Base-by-base conservation (phyloP, 2,888 invertebrate genomes). In the Hirudinaria manillensis region DNA sequence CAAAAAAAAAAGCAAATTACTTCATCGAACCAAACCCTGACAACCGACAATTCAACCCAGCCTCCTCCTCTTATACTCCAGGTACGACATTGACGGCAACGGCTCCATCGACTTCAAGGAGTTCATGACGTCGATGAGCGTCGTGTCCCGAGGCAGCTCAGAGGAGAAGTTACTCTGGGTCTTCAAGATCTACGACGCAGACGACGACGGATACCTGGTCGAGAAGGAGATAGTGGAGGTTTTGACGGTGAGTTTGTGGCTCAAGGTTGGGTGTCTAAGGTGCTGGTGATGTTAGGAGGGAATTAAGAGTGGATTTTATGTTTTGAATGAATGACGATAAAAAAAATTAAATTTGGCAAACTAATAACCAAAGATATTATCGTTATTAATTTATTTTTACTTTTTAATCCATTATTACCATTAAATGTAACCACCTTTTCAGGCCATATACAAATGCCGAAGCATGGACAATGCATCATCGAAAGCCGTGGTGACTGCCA, bases 71-170 rank as follows among this genome's bases (percentile, higher is more conserved):
- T 6, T 36, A 3, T 36, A 6, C 10, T 36, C 36, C 45, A 45
- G 45, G 27, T 76, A 77, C 66, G 77, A 77, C 72, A 51, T 24
- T 6, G 75, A 77, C 61, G 75, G 75, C 61, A 75, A 77, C 45
- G 77, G 76, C n/a, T 67, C 27, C 38, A 73, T 77, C 24, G 76
- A 76, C 71, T 77, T 77, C 70, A 65, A 73, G 4, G 77, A 77
- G 73, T 77, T 77, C 67, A 73, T 77, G 55, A 66, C 66, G 21
- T 76, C 77, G 6, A 56, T 77, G 66, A 72, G 72, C 51, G 70
- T 77, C 32, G 75, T 76, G 0, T 51, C 76, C 32, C 66, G 72
- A 51, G 77, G 77, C 19, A 66, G 61, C 16, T 29, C 45, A 0
- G 74, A 77, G 24, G 77, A 77, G 74, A 76, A 74, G 38, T 71